Base-by-base conservation (phyloP, 2,797 vertebrate species). In the Meriones psammophilus region DNA sequence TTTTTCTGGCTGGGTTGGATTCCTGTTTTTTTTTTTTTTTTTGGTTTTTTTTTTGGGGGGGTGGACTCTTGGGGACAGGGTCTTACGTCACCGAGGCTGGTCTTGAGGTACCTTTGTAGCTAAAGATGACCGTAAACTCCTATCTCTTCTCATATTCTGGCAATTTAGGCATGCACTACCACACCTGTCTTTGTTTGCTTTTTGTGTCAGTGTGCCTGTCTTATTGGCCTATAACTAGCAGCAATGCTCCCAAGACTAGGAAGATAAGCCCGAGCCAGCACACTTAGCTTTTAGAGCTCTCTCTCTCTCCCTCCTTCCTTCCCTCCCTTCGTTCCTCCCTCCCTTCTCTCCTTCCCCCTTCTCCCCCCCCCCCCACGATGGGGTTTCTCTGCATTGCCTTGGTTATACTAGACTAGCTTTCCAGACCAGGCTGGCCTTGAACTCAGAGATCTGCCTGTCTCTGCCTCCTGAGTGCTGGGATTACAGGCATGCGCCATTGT, bases 1-100 rank as follows among this genome's bases (percentile, higher is more conserved):
- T 9, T 97, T 92, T 92, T 95, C 80, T 39, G 90, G 22, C 15
- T 64, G 3, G 42, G 54, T 81, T 85, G 8, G 22, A 81, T 80
- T 28, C 14, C 76, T 92, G 58, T 42, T 50, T 50, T 0, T 50
- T 50, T 8, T 50, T 50, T 8, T 50, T 50, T 50, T 50, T 50
- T 50, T 1, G 3, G 3, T n/a, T 76, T 79, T 58, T 78, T 78
- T 78, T 76, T 4, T 18, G 24, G 39, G 24, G 42, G 58, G 13
- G 66, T 42, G 50, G 50, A 50, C 50, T 58, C 24, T 58, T 71
- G 33, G 62, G 64, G 46, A 54, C 46, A 71, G 33, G 26, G 13
- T 71, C 33, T 80, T 36, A 36, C 2, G 14, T 56, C 33, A 58
- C 9, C n/a, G 9, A 36, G 46, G 22, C n/a, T 58, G 56, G 17